phyloP scores from a whole-genome alignment of 2,113 vertebrate genomes.

The Centrocercus urophasianus region DNA sequence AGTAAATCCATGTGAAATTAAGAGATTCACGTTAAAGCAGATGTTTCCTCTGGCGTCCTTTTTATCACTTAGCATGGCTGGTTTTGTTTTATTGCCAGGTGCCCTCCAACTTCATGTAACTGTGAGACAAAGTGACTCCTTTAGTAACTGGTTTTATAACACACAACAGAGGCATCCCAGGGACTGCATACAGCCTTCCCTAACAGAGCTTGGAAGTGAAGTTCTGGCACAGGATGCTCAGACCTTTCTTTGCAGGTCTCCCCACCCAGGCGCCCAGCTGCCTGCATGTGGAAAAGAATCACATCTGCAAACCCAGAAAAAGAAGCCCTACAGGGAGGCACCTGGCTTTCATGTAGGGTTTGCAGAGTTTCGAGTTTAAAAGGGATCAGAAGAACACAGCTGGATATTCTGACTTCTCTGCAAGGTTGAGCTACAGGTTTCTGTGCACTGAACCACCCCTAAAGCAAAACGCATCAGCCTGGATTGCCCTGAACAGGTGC shows the following conservation, averaged over 20 bases:
- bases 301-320: neutral
- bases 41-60: neutral
- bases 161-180: neutral
- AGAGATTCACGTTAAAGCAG: neutral
- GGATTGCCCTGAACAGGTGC: neutral
- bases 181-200: neutral
- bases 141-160: neutral
- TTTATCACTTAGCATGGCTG: neutral
- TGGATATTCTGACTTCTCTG: neutral
- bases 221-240: neutral
- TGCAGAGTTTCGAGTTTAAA: neutral
- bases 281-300: neutral
- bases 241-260: neutral
- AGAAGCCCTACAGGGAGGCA: neutral
- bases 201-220: neutral
- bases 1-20: neutral
- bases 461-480: conserved; percentile 20
- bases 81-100: neutral
- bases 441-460: conserved; percentile 41
- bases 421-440: conserved; percentile 31
- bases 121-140: neutral
- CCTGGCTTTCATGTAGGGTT: neutral
- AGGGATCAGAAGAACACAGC: neutral
- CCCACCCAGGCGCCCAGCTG: neutral
- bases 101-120: neutral